A percentile compares a stretch with the other conserved stretches of the same genome.
phyloP scores from a whole-genome alignment of 2,888 invertebrate genomes.

The Lottia gigantea region DNA sequence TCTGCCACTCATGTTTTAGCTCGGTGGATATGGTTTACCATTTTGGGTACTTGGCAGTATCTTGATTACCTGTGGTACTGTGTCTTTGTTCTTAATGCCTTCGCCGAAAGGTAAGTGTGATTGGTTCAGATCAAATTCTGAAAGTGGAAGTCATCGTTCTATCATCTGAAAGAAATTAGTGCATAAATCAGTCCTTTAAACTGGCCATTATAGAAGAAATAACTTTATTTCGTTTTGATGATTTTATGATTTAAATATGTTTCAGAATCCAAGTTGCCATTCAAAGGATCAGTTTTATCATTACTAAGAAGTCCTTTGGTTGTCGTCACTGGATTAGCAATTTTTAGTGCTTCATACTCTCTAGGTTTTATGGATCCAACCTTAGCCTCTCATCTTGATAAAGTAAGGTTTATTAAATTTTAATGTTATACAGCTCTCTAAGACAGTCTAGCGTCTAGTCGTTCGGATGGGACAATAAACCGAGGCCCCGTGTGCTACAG shows the following conservation, averaged over 20 bases:
- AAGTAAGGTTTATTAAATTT: slow-evolving; percentile 27
- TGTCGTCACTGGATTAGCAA: slow-evolving; percentile 77
- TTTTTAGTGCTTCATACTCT: slow-evolving; percentile 79
- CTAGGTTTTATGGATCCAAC: slow-evolving; percentile 90
- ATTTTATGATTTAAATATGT: slow-evolving; percentile 16
- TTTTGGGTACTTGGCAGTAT: slow-evolving; percentile 78
- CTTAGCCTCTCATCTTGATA: slow-evolving; percentile 82
- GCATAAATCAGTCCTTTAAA: too few relatives aligned
- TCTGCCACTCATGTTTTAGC: slow-evolving; percentile 73
- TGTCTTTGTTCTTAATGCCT: slow-evolving; percentile 40
- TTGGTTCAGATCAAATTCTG: too few relatives aligned
- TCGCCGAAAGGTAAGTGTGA: slow-evolving; percentile 33
- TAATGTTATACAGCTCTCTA: too few relatives aligned
- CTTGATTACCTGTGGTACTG: slow-evolving; percentile 35
- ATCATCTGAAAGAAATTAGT: too few relatives aligned
- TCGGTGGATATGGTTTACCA: slow-evolving; percentile 82
- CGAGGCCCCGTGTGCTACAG: too few relatives aligned
- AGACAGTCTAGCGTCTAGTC: too few relatives aligned
- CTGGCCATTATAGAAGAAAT: too few relatives aligned
- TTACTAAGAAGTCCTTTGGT: slow-evolving; percentile 78
- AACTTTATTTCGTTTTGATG: too few relatives aligned
- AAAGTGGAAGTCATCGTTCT: too few relatives aligned
- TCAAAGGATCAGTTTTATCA: slow-evolving; percentile 41
- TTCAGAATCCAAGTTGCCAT: slow-evolving; percentile 34
- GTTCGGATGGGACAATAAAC: too few relatives aligned